phyloP scores from a whole-genome alignment of 1,140 invertebrate species.

The Zaprionus capensis region DNA sequence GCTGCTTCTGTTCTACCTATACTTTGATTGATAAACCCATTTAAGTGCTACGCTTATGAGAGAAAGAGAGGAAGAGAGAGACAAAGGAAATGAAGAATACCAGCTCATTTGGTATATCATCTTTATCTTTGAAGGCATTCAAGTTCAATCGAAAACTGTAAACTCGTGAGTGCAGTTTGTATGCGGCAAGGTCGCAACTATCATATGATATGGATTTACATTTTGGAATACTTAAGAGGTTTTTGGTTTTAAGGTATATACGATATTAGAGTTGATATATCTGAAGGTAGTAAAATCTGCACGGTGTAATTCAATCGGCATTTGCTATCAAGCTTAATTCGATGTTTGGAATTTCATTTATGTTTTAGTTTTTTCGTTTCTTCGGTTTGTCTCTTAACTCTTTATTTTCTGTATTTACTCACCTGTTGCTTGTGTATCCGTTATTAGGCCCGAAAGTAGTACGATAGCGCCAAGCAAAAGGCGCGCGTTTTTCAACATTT shows the following conservation, averaged over 20 bases:
- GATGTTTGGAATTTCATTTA: too few species aligned
- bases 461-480: slow-evolving; percentile 53
- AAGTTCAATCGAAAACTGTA: background rate
- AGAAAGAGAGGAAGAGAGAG: background rate
- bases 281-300: background rate
- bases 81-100: background rate
- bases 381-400: background rate
- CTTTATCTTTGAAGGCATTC: slow-evolving; percentile 12
- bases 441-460: slow-evolving; percentile 52
- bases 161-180: background rate
- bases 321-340: too few species aligned
- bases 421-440: slow-evolving; percentile 62
- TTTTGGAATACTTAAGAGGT: background rate
- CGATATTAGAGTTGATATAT: background rate
- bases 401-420: slow-evolving; percentile 19
- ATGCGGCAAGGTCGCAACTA: background rate
- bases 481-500: slow-evolving; percentile 59
- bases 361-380: background rate
- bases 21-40: background rate
- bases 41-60: background rate
- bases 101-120: slow-evolving; percentile 7
- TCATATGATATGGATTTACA: background rate
- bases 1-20: background rate
- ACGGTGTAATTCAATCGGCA: too few species aligned
- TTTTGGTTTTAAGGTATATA: background rate